Base-by-base conservation (phyloP, 2,797 vertebrate genomes). In the Neosalanx taihuensis region DNA sequence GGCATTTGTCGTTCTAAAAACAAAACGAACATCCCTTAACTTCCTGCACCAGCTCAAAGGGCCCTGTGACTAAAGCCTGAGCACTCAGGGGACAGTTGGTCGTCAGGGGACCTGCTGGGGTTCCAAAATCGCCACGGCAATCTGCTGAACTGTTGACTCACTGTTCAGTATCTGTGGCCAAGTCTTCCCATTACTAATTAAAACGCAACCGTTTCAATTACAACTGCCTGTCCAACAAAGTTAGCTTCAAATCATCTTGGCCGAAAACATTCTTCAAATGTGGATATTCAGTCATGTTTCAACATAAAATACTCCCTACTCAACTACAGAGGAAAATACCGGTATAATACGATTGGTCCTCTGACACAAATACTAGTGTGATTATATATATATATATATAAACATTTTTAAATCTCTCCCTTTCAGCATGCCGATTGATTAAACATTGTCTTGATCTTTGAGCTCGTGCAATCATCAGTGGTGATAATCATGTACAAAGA, bases 401-500 rank as follows among this genome's bases (percentile, higher is more conserved):
- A 4, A 53, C 15, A 53, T 17, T 53, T 5, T 1, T 2, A n/a
- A 4, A 53, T 53, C 18, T 53, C 13, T 18, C 17, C 13, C 51
- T 53, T 53, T 41, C 37, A 53, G 51, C 51, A 53, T 17, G 4
- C 51, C 4, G 51, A 53, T 53, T 18, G 5, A 53, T 53, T n/a
- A n/a, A 17, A n/a, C 18, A n/a, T 53, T 7, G 9, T n/a, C 17
- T n/a, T 53, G 15, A 53, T 53, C 18, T 53, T n/a, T 53, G 17
- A 17, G 17, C 33, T 35, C 31, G 23, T 37, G 20, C n/a, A 41
- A 64, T 12, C 62, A 13, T 41, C 23, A 23, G 10, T 9, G 1
- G 35, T 64, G 62, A 59, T 59, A 59, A 91, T 41, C 37, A 41
- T 6, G 90, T 89, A 89, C 86, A 76, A 73, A 86, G 87, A 79